Base-by-base conservation (phyloP, 1,140 invertebrate genomes). In the Sipha flava region DNA sequence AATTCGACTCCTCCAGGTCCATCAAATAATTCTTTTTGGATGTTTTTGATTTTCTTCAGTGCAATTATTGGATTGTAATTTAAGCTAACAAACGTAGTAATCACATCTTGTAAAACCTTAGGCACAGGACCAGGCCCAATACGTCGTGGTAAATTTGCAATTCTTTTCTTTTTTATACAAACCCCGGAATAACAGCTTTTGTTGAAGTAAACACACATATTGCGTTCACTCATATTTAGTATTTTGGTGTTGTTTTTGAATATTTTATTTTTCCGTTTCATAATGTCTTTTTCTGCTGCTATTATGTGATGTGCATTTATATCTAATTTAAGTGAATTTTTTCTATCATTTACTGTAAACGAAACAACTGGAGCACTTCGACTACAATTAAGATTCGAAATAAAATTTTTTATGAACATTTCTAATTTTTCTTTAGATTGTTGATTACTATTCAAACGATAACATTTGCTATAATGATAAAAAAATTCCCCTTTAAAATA, bases 201-300 rank as follows among this genome's bases (percentile, higher is more conserved):
- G 21, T 77, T 77, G 18, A 77, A 77, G 34, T 77, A 57, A 40
- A 77, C 59, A 77, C 31, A 59, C 21, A 77, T n/a, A n/a, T n/a
- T n/a, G n/a, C n/a, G n/a, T n/a, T n/a, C n/a, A n/a, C n/a, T n/a
- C n/a, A n/a, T n/a, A n/a, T n/a, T n/a, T n/a, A n/a, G n/a, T n/a
- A n/a, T n/a, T n/a, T n/a, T n/a, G n/a, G n/a, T n/a, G n/a, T n/a
- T n/a, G n/a, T 40, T 40, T 18, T 43, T n/a, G n/a, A n/a, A n/a
- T n/a, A n/a, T 77, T 37, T 34, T 9, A 43, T 26, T 31, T 47
- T 70, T 14, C 29, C 37, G n/a, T 23, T 23, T 23, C 1, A 64
- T 16, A 2, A 37, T 5, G 5, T 16, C 0, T 47, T 47, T 47
- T 29, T 70, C 21, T 1, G 5, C 6, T 43, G 23, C 12, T 2